Conservation (phyloP, 1,140 invertebrate species). For the Mercenaria mercenaria region DNA sequence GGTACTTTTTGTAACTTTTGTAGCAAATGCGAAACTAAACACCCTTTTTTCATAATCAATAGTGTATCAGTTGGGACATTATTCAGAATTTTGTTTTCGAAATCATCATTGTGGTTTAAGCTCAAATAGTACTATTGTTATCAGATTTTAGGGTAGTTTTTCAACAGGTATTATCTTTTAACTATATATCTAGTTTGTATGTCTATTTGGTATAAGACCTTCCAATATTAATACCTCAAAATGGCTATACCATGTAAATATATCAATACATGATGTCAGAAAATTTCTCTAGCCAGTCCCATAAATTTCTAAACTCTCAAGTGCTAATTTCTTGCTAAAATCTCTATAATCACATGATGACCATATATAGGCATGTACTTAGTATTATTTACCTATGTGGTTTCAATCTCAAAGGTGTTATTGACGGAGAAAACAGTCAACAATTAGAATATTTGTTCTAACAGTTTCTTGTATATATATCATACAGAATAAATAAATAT, state of each 20-base stretch:
- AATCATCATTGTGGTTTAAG: neutral
- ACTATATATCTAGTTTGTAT: no score
- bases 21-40: neutral
- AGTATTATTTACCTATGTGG: conserved; percentile 8
- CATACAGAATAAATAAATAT: conserved; percentile 4
- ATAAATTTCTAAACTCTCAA: neutral
- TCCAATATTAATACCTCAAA: no score
- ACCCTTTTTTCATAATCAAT: neutral
- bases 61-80: neutral
- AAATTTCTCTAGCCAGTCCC: neutral
- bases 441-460: conserved; percentile 1
- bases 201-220: no score
- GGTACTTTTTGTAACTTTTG: conserved; percentile 4
- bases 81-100: neutral
- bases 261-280: neutral
- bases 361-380: neutral
- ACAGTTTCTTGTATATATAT: conserved; percentile 3
- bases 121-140: neutral
- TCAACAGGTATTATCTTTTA: no score
- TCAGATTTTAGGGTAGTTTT: no score
- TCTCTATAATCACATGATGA: neutral
- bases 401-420: neutral
- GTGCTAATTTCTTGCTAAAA: neutral
- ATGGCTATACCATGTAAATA: no score
- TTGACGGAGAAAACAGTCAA: conserved; percentile 7